Evolutionary conservation across 1,140 invertebrate genomes (phyloP), one percentile per base, ranked within the genome.

Genomic region (Oedothorax gibbosus): DNA sequence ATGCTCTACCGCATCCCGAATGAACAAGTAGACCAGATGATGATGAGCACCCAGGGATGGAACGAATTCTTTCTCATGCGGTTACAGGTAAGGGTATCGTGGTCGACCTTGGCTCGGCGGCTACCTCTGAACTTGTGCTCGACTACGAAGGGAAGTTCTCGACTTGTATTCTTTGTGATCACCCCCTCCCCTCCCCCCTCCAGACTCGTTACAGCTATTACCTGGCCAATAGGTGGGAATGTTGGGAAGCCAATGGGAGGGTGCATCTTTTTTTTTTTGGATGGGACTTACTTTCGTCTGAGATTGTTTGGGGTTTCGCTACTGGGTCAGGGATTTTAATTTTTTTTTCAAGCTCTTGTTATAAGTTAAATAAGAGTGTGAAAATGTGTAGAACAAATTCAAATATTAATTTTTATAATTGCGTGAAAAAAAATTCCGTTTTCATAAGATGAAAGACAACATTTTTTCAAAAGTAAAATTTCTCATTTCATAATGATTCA

Each of bases 171-270:
- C 75, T 20, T 21, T 49, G 56, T 62, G 35, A 60, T 64, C 51
- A 14, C 50, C 35, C 11, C 64, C 18, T 21, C 14, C 81, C 81
- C 15, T 57, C 50, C 50, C 53, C 18, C 6, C 20, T 12, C 71
- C 81, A 7, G 51, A 20, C 21, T 73, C 14, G 51, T 21, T 51
- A 50, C 68, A 73, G 69, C 54, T 66, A 54, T 60, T 71, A 80
- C 10, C 53, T 56, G 56, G 51, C 79, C 79, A 82, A 82, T 83
- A 72, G 81, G 81, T 83, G 81, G 71, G 81, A 75, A 75, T 82
- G 56, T 51, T 18, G 21, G 62, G 62, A 35, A 35, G 66, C 81
- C 60, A 83, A 71, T 83, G 69, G 71, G 81, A 73, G 35, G 81
- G 8, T 65, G 57, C 71, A 53, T 62, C 65, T 73, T 75, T 60